Evolutionary conservation across 2,113 vertebrate genomes (phyloP).

Genomic region (Taxidea taxus): DNA sequence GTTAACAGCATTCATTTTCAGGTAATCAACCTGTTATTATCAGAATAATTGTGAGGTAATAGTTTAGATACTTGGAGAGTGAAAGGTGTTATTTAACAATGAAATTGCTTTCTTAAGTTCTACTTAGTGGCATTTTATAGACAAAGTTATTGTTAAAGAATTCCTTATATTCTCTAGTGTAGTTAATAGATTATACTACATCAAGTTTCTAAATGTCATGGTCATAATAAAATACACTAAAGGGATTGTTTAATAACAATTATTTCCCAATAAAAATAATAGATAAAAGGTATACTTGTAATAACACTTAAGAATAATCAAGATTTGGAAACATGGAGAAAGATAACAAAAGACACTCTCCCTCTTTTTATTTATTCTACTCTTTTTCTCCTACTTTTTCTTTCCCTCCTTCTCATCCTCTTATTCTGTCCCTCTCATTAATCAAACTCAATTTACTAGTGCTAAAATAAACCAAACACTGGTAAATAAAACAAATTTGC

Average conservation of each 20-base stretch:
- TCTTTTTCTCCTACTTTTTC: neutral
- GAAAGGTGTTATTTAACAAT: neutral
- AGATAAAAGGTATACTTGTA: neutral
- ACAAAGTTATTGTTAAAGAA: neutral
- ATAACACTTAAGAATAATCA: neutral
- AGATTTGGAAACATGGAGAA: neutral
- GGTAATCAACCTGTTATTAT: neutral
- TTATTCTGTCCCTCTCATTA: neutral
- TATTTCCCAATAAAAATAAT: neutral
- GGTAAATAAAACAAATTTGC: neutral
- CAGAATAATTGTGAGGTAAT: constrained; percentile 1
- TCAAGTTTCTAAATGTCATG: neutral
- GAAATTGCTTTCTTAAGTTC: constrained; percentile 14
- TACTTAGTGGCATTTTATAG: neutral
- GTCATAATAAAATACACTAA: neutral
- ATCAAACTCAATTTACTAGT: neutral
- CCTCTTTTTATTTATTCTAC: neutral
- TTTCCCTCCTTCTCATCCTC: neutral
- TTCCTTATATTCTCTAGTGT: neutral
- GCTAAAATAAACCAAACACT: neutral
- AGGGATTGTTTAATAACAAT: neutral
- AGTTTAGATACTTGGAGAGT: neutral
- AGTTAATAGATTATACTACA: neutral
- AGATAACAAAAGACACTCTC: neutral
- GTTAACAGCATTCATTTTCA: neutral